Base-by-base conservation (phyloP, 2,888 invertebrate species). In the Bombylius major region DNA sequence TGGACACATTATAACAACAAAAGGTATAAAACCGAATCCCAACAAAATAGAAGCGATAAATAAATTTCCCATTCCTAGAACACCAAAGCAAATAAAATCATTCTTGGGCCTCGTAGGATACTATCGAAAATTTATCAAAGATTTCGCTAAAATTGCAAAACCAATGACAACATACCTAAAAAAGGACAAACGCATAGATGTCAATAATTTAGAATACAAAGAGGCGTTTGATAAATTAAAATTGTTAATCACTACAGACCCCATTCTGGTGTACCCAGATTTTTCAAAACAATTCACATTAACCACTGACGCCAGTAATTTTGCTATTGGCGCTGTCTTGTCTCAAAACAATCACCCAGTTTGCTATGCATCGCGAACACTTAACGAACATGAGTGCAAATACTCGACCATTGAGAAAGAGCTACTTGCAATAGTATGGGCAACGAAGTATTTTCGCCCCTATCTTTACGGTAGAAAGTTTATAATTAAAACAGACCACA, bases 401-500 rank as follows among this genome's bases (percentile, higher is more conserved):
- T 66, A 66, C 47, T 58, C 58, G 3, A 61, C 62, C 2, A 62
- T 67, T 9, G 67, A 70, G 55, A 69, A 68, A 50, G 69, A 70
- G 60, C 50, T 69, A 5, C 39, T 69, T 46, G 63, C 61, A 1
- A 65, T 70, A 5, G 62, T 69, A 1, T 67, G 65, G 65, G 67
- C 66, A 0, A 56, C 60, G 2, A 67, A 69, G 59, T 64, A 68
- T 51, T 70, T 69, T 39, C 47, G 68, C 34, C 67, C 66, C 1
- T 69, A 69, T 23, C n/a, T 70, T 5, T 68, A 67, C 34, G 68
- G 67, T 4, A 61, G 61, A 44, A 64, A 65, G 52, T 72, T 74
- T 45, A 65, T 55, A 0, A 68, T 73, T 0, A 63, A 66, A 5
- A 73, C 70, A 0, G 73, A 75, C 52, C 72, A 73, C 55, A 60